phyloP scores from a whole-genome alignment of 1,140 invertebrate genomes.

The Meloidogyne hapla region DNA sequence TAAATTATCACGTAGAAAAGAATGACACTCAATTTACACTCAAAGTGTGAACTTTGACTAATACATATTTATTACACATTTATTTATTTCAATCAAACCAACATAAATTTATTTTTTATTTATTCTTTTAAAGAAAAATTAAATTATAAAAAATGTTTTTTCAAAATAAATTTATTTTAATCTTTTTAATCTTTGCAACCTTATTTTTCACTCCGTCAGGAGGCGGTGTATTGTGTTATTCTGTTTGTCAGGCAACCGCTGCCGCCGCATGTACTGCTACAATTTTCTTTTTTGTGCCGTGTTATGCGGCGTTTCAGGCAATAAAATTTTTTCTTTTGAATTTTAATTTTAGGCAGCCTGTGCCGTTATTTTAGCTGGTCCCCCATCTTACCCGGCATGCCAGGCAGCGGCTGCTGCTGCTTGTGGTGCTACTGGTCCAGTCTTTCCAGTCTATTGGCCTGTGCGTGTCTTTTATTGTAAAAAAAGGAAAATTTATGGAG shows the following conservation, averaged over 20 bases:
- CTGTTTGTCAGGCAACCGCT: not conserved
- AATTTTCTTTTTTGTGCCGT: not conserved
- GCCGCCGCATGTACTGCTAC: not conserved
- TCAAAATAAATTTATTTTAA: not conserved
- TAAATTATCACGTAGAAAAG: too few relatives aligned
- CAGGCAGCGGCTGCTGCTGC: not conserved
- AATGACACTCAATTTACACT: too few relatives aligned
- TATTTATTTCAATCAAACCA: too few relatives aligned
- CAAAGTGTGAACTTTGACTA: too few relatives aligned
- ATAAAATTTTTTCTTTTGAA: not conserved
- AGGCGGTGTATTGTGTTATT: not conserved
- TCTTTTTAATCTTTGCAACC: not conserved
- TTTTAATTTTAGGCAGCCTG: not conserved
- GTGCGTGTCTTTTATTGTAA: too few relatives aligned
- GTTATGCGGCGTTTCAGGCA: not conserved
- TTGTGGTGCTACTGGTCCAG: not conserved
- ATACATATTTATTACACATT: too few relatives aligned
- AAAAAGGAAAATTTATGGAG: too few relatives aligned
- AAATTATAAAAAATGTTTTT: not conserved
- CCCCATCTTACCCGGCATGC: not conserved
- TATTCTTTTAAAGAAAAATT: too few relatives aligned
- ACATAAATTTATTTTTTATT: too few relatives aligned
- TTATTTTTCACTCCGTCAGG: not conserved
- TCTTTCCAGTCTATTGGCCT: not conserved
- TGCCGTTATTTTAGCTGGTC: not conserved